Conservation (phyloP, 2,888 invertebrate genomes). For the Pilophorus perplexus region DNA sequence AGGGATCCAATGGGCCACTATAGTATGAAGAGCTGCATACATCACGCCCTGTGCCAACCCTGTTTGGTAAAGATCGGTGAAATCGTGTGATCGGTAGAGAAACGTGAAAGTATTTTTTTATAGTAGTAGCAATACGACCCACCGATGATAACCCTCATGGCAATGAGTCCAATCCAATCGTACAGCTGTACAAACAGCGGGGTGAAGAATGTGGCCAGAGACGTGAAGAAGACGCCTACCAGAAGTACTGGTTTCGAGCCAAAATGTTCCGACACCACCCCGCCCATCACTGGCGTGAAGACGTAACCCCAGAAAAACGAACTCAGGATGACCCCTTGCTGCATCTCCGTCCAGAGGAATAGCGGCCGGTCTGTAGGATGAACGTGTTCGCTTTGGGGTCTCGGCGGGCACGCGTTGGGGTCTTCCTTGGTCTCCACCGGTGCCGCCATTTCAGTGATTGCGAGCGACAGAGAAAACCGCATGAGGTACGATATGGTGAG, state of each 20-base stretch:
- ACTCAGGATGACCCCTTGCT: slow-evolving; percentile 53
- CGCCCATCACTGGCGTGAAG: slow-evolving; percentile 55
- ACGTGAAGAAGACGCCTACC: slow-evolving; percentile 27
- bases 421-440: slow-evolving; percentile 49
- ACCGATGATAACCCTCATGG: slow-evolving; percentile 24
- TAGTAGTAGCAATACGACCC: too few relatives aligned
- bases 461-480: slow-evolving; percentile 53
- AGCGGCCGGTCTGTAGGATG: slow-evolving; percentile 13
- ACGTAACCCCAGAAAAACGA: slow-evolving; percentile 57
- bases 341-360: slow-evolving; percentile 52
- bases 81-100: too few relatives aligned
- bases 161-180: slow-evolving; percentile 38
- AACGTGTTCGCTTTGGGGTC: not conserved
- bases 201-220: slow-evolving; percentile 29
- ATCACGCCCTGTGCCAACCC: slow-evolving; percentile 58
- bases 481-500: slow-evolving; percentile 54
- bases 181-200: slow-evolving; percentile 21
- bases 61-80: too few relatives aligned
- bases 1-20: slow-evolving; percentile 62
- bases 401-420: slow-evolving; percentile 55
- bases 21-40: slow-evolving; percentile 61
- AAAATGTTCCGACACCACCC: slow-evolving; percentile 52
- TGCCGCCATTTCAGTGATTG: slow-evolving; percentile 55
- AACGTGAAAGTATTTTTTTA: too few relatives aligned
- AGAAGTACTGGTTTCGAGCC: slow-evolving; percentile 50